Percentiles rank a stretch among this genome's conserved stretches.
Conservation (phyloP, 2,113 vertebrate genomes). For the Thamnaconus septentrionalis region DNA sequence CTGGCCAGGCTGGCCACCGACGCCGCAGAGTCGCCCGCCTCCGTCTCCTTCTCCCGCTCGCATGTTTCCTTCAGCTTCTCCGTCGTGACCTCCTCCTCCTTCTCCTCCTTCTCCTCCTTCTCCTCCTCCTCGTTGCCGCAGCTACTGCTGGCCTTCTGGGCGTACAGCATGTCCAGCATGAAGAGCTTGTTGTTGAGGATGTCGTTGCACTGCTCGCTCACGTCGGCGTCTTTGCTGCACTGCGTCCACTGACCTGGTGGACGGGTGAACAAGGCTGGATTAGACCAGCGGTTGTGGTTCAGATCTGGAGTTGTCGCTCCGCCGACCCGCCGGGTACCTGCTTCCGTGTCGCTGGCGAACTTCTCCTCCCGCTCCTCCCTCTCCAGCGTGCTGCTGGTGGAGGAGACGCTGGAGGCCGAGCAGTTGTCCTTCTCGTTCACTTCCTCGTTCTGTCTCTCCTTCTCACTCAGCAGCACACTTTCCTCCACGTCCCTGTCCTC, state of each 20-base stretch:
- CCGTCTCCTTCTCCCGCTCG: constrained; percentile 72
- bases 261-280: too few relatives aligned
- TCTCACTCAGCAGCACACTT: constrained; percentile 86
- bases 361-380: constrained; percentile 94
- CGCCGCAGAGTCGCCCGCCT: constrained; percentile 73
- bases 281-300: too few relatives aligned
- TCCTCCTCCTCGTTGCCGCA: background rate
- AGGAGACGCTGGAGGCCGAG: constrained; percentile 97
- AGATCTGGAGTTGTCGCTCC: too few relatives aligned
- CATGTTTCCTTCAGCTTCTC: constrained; percentile 75
- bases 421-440: constrained; percentile 98
- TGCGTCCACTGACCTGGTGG: constrained; percentile 83
- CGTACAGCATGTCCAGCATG: constrained; percentile 97
- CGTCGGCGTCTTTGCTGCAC: constrained; percentile 79
- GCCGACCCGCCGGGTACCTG: constrained; percentile 73
- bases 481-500: constrained; percentile 84
- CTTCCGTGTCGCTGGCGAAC: constrained; percentile 80
- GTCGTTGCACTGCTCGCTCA: constrained; percentile 87
- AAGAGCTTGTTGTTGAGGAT: constrained; percentile 91
- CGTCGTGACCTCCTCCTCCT: constrained; percentile 73
- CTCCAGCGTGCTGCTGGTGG: constrained; percentile 96
- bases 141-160: constrained; percentile 79
- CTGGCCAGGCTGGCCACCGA: constrained; percentile 82
- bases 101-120: constrained; percentile 60
- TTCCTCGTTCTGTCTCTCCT: constrained; percentile 95